Conservation (phyloP, 2,888 invertebrate genomes). For the Agrochola lychnidis region DNA sequence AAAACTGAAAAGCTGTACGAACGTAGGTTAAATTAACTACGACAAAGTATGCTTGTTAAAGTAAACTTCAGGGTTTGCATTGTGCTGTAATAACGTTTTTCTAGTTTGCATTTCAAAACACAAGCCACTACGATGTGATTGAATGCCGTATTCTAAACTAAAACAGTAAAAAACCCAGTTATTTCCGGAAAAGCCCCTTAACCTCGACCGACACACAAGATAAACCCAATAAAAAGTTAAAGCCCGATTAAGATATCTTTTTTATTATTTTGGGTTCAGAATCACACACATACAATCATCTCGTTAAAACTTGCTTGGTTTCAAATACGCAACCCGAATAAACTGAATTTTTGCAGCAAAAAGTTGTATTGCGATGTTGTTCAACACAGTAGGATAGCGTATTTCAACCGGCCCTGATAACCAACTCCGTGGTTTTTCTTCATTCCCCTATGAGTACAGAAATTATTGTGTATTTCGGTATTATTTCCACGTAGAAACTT, state of each 20-base stretch:
- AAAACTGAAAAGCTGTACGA: neutral
- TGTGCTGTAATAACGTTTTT: neutral
- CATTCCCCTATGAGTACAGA: conserved; percentile 40
- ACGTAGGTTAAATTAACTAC: neutral
- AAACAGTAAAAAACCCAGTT: conserved; percentile 35
- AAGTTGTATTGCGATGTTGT: conserved; percentile 34
- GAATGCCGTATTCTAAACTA: conserved; percentile 28
- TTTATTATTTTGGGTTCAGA: conserved; percentile 60
- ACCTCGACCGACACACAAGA: conserved; percentile 51
- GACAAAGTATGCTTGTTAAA: neutral
- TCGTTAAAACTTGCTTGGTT: conserved; percentile 45
- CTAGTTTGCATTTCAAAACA: neutral
- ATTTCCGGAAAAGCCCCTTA: conserved; percentile 42
- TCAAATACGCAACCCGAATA: conserved; percentile 35
- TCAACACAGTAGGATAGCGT: conserved; percentile 33
- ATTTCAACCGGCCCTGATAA: conserved; percentile 23
- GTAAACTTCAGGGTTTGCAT: neutral
- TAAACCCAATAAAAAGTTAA: conserved; percentile 59
- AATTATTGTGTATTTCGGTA: conserved; percentile 63
- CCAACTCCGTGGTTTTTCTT: conserved; percentile 38
- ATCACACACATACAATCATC: conserved; percentile 53
- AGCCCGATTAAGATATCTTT: conserved; percentile 60
- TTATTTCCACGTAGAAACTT: conserved; percentile 69
- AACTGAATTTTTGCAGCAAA: conserved; percentile 25
- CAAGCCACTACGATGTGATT: conserved; percentile 30